Evolutionary conservation across 2,888 invertebrate species (phyloP), one percentile per base, ranked within the genome.

Genomic region (Metalampra italica): DNA sequence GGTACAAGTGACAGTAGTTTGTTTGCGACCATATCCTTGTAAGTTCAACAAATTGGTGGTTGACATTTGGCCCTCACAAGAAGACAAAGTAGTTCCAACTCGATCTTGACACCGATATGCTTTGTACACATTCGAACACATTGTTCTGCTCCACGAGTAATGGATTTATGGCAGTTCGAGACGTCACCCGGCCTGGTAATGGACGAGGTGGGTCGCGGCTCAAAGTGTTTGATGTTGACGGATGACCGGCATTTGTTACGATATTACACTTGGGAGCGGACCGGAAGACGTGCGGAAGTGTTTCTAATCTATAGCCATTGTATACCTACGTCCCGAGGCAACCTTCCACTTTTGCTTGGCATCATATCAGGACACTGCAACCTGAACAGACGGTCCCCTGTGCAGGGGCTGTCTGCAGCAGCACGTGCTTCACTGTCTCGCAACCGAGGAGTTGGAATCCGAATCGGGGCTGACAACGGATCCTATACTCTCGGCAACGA

Each of bases 41-140:
- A n/a, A n/a, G n/a, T n/a, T n/a, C n/a, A n/a, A n/a, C 36, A 46
- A 59, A 60, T 51, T 66, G 62, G 61, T 66, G 62, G 66, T 65
- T 65, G 62, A 69, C 66, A 66, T 72, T 72, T 61, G 71, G 64
- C 68, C 77, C 65, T 78, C 71, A 60, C 65, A 67, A 62, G 67
- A 66, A 75, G 68, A 79, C 76, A 79, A 78, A 77, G 69, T 56
- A 55, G 62, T 55, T 52, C 52, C 53, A 53, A 53, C 58, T 60
- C 66, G 78, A 63, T 78, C 80, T 79, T 84, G 80, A 82, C 82
- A 82, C 68, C 70, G 71, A 76, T 78, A 57, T 52, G 53, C 72
- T 64, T 78, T 79, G 75, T 78, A 71, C 69, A 66, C 62, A 58
- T 62, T 61, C 63, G 52, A 52, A 63, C 66, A 70, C 66, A 71